These are phyloP conservation scores for Antechinus stuartii DNA, from an alignment of 2,113 vertebrate species.

Conservation along the genomic window DNA sequence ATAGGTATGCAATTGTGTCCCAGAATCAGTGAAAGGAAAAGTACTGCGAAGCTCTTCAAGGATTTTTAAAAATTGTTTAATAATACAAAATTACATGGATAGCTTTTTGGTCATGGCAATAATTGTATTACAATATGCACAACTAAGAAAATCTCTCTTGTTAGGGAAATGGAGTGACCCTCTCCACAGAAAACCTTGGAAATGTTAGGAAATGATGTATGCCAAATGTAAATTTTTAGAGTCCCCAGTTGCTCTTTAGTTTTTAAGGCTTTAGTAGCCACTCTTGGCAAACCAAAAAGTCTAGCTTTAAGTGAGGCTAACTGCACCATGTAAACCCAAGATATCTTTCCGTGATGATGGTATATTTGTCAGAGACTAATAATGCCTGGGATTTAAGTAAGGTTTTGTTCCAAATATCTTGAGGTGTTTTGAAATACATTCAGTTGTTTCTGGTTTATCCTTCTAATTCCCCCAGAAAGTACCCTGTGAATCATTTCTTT, in stretches of 20 bases:
- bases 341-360: slow-evolving; percentile 21
- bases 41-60: slow-evolving; percentile 29
- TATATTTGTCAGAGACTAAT: slow-evolving; percentile 49
- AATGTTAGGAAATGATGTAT: slow-evolving; percentile 56
- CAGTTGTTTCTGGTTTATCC: slow-evolving; percentile 35
- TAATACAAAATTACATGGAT: slow-evolving; percentile 47
- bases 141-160: slow-evolving; percentile 36
- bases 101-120: slow-evolving; percentile 46
- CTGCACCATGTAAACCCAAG: slow-evolving; percentile 12
- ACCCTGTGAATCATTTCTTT: not conserved
- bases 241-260: slow-evolving; percentile 50
- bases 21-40: slow-evolving; percentile 41
- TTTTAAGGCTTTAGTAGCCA: slow-evolving; percentile 58
- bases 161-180: slow-evolving; percentile 24
- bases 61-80: slow-evolving; percentile 29
- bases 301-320: slow-evolving; percentile 58
- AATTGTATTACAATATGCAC: not conserved
- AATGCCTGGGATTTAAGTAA: slow-evolving; percentile 46
- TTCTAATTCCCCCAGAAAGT: slow-evolving; percentile 37
- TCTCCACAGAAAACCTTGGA: slow-evolving; percentile 3
- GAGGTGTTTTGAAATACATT: slow-evolving; percentile 42
- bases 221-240: slow-evolving; percentile 33
- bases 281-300: slow-evolving; percentile 53
- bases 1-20: not conserved
- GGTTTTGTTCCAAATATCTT: slow-evolving; percentile 42